phyloP scores from a whole-genome alignment of 2,113 vertebrate genomes.

The Indri indri region DNA sequence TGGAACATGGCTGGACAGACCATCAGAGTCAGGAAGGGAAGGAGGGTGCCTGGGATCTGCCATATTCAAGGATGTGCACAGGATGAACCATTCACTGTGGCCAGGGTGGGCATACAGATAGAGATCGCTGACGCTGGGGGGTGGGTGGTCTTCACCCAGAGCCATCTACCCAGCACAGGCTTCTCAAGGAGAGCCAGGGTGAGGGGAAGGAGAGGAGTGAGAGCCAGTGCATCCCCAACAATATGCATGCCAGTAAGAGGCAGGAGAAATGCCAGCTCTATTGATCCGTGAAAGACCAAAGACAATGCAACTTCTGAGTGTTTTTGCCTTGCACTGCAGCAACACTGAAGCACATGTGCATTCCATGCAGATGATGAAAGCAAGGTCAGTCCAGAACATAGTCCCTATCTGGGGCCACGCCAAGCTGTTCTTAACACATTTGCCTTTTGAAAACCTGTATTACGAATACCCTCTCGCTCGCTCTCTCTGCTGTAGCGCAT shows the following conservation, averaged over 20 bases:
- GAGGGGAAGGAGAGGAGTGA: background rate
- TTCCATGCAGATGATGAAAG: background rate
- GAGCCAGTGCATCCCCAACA: background rate
- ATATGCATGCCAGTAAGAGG: accelerated
- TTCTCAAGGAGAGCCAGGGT: background rate
- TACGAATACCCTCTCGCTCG: too few species aligned
- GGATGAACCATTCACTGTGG: accelerated
- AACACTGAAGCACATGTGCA: accelerated
- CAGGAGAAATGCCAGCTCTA: background rate
- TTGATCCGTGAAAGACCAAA: background rate
- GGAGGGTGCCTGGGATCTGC: accelerated
- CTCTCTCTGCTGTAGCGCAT: background rate
- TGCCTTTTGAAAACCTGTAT: background rate
- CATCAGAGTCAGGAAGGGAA: background rate
- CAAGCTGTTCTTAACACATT: background rate
- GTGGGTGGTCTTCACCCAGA: background rate
- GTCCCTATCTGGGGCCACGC: accelerated
- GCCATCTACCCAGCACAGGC: accelerated
- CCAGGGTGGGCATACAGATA: accelerated
- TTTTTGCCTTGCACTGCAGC: background rate
- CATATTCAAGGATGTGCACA: accelerated
- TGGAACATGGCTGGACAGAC: accelerated
- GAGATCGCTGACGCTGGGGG: accelerated
- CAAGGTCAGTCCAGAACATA: background rate
- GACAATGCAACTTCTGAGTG: background rate